A percentile compares a stretch with the other conserved stretches of the same genome.
Conservation (phyloP, 1,140 invertebrate genomes). For the Pogonomyrmex californicus region DNA sequence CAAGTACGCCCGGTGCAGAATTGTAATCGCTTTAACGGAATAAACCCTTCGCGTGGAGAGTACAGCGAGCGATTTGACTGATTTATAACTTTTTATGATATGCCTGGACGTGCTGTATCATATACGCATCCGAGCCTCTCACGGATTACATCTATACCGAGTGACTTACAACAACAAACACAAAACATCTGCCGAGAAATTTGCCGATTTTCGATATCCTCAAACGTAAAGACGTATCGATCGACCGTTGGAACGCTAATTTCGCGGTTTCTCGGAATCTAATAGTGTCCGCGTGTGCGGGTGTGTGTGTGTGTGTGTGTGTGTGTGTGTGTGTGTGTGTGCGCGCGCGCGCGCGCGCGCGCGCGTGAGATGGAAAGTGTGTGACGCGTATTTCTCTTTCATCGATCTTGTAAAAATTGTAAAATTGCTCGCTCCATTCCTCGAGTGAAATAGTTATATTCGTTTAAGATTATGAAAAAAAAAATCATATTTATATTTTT, state of each 20-base stretch:
- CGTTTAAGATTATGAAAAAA: constrained; percentile 3
- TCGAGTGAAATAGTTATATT: not conserved
- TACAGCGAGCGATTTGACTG: not conserved
- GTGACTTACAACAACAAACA: constrained; percentile 14
- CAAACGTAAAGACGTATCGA: not conserved
- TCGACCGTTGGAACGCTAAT: not conserved
- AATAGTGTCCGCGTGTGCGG: not conserved
- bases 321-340: not conserved
- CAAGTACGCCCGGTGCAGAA: constrained; percentile 5
- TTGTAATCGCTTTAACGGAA: constrained; percentile 13
- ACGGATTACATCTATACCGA: not conserved
- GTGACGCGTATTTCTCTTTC: constrained; percentile 25
- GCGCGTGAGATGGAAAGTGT: not conserved
- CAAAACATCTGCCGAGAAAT: constrained; percentile 38
- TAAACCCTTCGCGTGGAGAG: not conserved
- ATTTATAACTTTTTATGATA: constrained; percentile 26
- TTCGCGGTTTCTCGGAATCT: constrained; percentile 7
- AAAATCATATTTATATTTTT: not conserved
- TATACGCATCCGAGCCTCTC: constrained; percentile 29
- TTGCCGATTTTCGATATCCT: not conserved
- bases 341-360: not conserved
- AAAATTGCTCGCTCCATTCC: constrained; percentile 40
- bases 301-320: not conserved
- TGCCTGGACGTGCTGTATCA: constrained; percentile 27
- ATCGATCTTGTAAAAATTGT: not conserved